Percentiles rank a stretch among this genome's conserved stretches.
Evolutionary conservation across 2,888 invertebrate genomes (phyloP).

Genomic region (Clostera curtula): DNA sequence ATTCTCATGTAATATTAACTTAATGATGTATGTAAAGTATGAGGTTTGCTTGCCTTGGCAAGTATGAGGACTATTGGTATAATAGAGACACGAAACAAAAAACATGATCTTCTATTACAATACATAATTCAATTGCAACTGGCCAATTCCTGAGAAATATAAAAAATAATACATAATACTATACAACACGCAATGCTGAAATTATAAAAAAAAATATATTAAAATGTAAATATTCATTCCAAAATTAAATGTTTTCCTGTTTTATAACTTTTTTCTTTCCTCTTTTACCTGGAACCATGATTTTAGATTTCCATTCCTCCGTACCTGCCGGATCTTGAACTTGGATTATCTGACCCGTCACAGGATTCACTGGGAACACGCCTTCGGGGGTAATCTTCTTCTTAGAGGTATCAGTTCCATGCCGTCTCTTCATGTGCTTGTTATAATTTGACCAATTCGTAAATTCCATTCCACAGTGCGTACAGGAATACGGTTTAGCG

Average conservation of each 20-base stretch:
- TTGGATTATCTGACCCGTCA: conserved; percentile 56
- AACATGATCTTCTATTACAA: no score
- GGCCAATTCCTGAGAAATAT: no score
- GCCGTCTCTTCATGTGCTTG: conserved; percentile 86
- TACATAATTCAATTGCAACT: no score
- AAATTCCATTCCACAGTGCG: conserved; percentile 81
- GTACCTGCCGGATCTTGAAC: conserved; percentile 44
- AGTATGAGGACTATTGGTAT: no score
- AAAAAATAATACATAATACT: no score
- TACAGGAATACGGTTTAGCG: conserved; percentile 82
- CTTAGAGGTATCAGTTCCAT: conserved; percentile 69
- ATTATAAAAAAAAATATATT: neutral
- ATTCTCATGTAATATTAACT: no score
- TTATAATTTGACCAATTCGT: conserved; percentile 90
- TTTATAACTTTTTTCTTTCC: conserved; percentile 52
- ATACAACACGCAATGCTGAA: no score
- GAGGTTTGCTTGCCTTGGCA: no score
- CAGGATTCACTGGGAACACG: conserved; percentile 58
- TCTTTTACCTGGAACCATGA: conserved; percentile 58
- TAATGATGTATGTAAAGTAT: no score
- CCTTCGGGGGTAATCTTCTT: conserved; percentile 74
- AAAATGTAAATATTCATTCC: neutral
- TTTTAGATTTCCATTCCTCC: conserved; percentile 61
- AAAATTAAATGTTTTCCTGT: conserved; percentile 27
- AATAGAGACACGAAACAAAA: no score